Evolutionary conservation across 1,140 invertebrate genomes (phyloP).

Genomic region (Drosophila gunungcola): DNA sequence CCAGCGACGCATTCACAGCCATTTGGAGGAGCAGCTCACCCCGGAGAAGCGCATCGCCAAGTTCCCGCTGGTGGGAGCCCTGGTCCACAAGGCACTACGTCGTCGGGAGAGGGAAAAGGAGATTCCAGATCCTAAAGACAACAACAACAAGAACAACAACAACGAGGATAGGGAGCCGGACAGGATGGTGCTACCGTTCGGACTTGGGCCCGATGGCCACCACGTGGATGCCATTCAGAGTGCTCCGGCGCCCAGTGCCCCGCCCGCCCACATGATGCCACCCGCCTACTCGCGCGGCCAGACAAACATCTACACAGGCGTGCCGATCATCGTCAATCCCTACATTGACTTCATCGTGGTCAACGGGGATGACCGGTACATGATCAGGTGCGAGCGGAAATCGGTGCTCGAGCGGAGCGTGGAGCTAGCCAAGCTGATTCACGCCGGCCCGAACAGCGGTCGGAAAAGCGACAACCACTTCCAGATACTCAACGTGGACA

Average conservation of each 20-base stretch:
- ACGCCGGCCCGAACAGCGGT: conserved; percentile 81
- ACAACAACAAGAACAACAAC: conserved; percentile 19
- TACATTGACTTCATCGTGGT: conserved; percentile 84
- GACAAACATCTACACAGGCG: conserved; percentile 76
- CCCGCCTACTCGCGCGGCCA: conserved; percentile 61
- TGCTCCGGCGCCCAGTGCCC: conserved; percentile 72
- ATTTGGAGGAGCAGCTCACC: conserved; percentile 50
- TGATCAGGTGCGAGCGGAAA: conserved; percentile 81
- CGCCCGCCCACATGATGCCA: conserved; percentile 64
- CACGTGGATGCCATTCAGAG: conserved; percentile 67
- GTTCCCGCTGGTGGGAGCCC: conserved; percentile 62
- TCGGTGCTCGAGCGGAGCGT: conserved; percentile 78
- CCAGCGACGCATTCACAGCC: conserved; percentile 2
- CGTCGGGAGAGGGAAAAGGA: conserved; percentile 27
- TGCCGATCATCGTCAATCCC: conserved; percentile 78
- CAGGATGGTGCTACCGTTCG: conserved; percentile 78
- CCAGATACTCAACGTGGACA: conserved; percentile 80
- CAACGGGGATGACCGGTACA: conserved; percentile 81
- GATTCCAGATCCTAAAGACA: neutral
- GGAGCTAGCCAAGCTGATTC: conserved; percentile 80
- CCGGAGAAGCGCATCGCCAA: conserved; percentile 57
- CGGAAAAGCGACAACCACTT: conserved; percentile 83
- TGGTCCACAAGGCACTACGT: conserved; percentile 61
- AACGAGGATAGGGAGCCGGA: conserved; percentile 3
- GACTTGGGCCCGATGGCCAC: conserved; percentile 77